phyloP scores from a whole-genome alignment of 1,140 invertebrate genomes.

The Protaetia brevitarsis region DNA sequence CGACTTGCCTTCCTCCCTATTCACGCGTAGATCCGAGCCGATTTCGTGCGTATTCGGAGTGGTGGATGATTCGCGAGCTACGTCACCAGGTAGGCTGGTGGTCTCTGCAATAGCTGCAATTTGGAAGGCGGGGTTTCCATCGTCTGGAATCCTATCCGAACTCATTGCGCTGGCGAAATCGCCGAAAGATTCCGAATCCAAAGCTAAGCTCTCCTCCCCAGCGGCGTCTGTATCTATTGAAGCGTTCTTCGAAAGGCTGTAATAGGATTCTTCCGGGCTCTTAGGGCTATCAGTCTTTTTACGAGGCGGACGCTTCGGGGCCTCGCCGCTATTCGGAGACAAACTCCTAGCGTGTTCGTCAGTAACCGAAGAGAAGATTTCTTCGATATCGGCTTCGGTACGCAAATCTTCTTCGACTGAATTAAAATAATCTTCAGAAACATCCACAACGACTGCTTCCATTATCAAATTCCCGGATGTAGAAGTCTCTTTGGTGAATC shows the following conservation, averaged over 20 bases:
- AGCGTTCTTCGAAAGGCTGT: constrained; percentile 44
- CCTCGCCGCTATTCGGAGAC: constrained; percentile 34
- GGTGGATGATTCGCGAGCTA: constrained; percentile 34
- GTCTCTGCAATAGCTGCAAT: constrained; percentile 45
- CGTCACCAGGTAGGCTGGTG: constrained; percentile 41
- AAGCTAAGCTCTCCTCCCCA: constrained; percentile 49
- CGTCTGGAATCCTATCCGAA: constrained; percentile 50
- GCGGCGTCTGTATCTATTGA: constrained; percentile 47
- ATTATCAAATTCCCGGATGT: constrained; percentile 81
- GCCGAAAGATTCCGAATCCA: constrained; percentile 49
- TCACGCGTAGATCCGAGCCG: constrained; percentile 48
- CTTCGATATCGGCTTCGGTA: constrained; percentile 82
- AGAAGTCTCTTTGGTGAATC: constrained; percentile 85
- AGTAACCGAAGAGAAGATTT: constrained; percentile 73
- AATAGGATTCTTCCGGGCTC: constrained; percentile 50
- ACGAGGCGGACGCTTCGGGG: constrained; percentile 49
- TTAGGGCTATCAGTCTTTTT: constrained; percentile 56
- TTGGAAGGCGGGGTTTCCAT: constrained; percentile 44
- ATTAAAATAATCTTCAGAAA: constrained; percentile 78
- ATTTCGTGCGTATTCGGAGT: constrained; percentile 47
- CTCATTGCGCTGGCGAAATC: constrained; percentile 61
- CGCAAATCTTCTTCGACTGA: constrained; percentile 70
- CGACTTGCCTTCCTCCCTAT: constrained; percentile 44
- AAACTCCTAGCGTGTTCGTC: constrained; percentile 55
- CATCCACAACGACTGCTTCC: constrained; percentile 89